A percentile compares a stretch with the other conserved stretches of the same genome.
Conservation (phyloP, 2,113 vertebrate species). For the Crypturellus undulatus region DNA sequence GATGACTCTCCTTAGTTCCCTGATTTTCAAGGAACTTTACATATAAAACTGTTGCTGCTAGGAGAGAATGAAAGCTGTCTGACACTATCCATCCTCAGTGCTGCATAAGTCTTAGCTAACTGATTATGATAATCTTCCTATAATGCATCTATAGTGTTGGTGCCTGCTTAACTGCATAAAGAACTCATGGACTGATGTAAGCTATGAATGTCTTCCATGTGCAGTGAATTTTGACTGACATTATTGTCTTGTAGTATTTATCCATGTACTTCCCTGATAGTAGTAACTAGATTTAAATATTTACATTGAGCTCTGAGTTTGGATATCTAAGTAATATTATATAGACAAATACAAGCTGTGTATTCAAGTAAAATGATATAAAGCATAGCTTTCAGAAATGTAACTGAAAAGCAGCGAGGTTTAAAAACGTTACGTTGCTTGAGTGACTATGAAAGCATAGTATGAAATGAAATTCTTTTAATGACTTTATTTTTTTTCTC, state of each 20-base stretch:
- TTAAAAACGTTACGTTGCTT: not conserved
- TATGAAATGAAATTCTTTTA: not conserved
- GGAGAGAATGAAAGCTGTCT: not conserved
- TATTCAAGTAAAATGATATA: not conserved
- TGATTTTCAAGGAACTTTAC: not conserved
- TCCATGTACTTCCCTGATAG: not conserved
- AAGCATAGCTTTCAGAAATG: not conserved
- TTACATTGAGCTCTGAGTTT: slow-evolving; percentile 35
- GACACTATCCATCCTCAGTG: not conserved
- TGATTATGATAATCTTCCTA: not conserved
- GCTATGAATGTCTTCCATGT: not conserved
- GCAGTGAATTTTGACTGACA: slow-evolving; percentile 39
- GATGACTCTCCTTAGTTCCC: not conserved
- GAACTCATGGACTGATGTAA: not conserved
- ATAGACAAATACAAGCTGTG: not conserved
- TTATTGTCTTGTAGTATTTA: slow-evolving; percentile 22
- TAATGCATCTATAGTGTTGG: not conserved
- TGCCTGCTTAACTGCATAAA: not conserved
- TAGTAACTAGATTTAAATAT: slow-evolving; percentile 53
- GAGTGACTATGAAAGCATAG: not conserved
- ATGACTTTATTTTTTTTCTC: not conserved
- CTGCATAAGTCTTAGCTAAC: not conserved
- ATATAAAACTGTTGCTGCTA: not conserved
- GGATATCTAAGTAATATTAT: not conserved
- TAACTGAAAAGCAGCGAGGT: not conserved